Evolutionary conservation across 53 echinoderm and acorn worm genomes (phyloP), one percentile per base, ranked within the genome.

Genomic region (Echinarachnius parma): DNA sequence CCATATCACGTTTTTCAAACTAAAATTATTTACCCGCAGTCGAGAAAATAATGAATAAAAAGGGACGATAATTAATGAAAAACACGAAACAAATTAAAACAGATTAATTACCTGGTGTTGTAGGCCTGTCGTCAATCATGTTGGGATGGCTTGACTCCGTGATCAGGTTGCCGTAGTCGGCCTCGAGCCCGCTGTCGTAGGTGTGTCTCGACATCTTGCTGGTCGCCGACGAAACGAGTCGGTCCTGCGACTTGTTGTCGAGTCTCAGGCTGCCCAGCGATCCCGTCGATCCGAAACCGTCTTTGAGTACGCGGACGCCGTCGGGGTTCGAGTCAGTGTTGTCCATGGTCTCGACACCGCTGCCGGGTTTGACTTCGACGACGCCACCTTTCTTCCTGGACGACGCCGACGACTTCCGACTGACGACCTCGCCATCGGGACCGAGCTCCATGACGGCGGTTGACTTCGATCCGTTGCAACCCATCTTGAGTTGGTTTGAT

Each of bases 171-270:
- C 78, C 82, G 44, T 84, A 86, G 39, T 96, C 96, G 1, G 77
- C 82, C 28, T 90, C 96, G 0, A 96, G 66, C 0, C 96, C 96
- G 58, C 96, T 96, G 24, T 96, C 96, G 44, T 19, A 84, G 10
- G 94, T 94, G 15, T 59, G 44, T 4, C 82, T 70, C 1, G 94
- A 94, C 0, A 78, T 72, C 60, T 91, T 96, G 54, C 96, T 96
- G 0, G 90, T 87, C 11, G 96, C 96, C 21, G 96, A 96, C 28
- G 90, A 84, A 20, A 92, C 88, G 21, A 84, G 79, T 2, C 90
- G 48, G 30, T 83, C 69, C 55, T 84, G 70, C 2, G 66, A 53
- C 15, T 78, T 50, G 35, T 15, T 49, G 4, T 59, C 49, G 2
- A 46, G 48, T 0, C 19, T 42, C 11, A 47, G 64, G 48, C 84